A percentile compares a stretch with the other conserved stretches of the same genome.
Conservation (phyloP, 2,113 vertebrate species). For the Macrotis lagotis region DNA sequence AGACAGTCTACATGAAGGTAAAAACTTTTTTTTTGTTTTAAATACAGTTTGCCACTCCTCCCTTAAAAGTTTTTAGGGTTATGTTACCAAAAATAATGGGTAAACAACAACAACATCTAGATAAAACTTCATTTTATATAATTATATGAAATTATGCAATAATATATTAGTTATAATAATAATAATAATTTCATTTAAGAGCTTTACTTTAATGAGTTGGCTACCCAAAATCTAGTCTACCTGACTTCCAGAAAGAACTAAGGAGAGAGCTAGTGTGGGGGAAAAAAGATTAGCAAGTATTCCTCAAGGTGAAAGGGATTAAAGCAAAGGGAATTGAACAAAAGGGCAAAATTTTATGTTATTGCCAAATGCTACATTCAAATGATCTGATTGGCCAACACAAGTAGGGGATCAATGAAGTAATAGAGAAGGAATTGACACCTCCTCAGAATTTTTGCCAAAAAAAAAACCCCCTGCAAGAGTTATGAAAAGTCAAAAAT, state of each 20-base stretch:
- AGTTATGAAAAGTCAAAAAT: not conserved
- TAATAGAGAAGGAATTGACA: not conserved
- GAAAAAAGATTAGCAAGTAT: not conserved
- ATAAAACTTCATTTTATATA: not conserved
- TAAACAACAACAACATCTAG: not conserved
- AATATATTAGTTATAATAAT: not conserved
- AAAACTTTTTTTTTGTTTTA: too few species aligned
- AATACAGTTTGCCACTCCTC: too few species aligned
- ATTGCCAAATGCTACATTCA: not conserved
- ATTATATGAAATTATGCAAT: not conserved
- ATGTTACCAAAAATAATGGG: too few species aligned
- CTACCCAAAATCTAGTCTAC: not conserved
- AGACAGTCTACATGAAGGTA: too few species aligned
- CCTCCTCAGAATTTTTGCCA: not conserved
- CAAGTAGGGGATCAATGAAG: not conserved
- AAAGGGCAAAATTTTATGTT: not conserved
- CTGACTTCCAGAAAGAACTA: not conserved
- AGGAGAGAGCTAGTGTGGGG: not conserved
- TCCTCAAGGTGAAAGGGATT: not conserved
- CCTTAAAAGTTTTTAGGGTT: too few species aligned
- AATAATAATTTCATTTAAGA: not conserved
- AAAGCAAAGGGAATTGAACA: not conserved
- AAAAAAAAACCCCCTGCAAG: not conserved
- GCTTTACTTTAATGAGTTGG: not conserved
- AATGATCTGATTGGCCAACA: not conserved